Percentiles rank a stretch among this genome's conserved stretches.
Conservation (phyloP, 2,888 invertebrate species). For the Trachelus tabidus region DNA sequence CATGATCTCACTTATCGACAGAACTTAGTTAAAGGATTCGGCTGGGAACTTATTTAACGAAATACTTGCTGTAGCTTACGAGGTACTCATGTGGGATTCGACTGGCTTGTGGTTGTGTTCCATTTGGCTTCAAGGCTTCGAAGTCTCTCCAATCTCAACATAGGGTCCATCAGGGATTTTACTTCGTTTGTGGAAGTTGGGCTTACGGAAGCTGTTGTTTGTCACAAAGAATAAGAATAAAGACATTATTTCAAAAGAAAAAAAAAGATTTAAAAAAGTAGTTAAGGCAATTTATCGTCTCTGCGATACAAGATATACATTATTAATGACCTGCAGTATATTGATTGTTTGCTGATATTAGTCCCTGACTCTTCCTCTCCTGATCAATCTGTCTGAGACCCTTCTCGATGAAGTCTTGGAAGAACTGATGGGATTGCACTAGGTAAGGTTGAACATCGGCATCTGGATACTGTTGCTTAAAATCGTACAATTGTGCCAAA, state of each 20-base stretch:
- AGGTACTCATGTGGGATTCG: slow-evolving; percentile 50
- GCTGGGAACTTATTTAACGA: not conserved
- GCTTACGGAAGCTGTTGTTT: slow-evolving; percentile 34
- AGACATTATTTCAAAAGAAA: not conserved
- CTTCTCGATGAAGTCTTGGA: slow-evolving; percentile 87
- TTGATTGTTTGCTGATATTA: slow-evolving; percentile 50
- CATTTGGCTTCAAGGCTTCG: slow-evolving; percentile 58
- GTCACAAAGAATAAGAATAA: not conserved
- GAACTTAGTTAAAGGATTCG: not conserved
- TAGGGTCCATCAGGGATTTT: slow-evolving; percentile 57
- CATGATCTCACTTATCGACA: not conserved
- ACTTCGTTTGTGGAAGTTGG: slow-evolving; percentile 43
- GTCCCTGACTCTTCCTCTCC: slow-evolving; percentile 58
- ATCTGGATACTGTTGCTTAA: slow-evolving; percentile 81
- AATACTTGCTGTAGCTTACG: not conserved
- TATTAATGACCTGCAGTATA: slow-evolving; percentile 43
- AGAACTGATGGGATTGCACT: slow-evolving; percentile 84
- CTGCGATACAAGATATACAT: not conserved
- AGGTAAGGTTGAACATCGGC: slow-evolving; percentile 85
- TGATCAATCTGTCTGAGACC: slow-evolving; percentile 76
- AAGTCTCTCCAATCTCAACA: slow-evolving; percentile 59
- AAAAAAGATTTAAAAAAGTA: not conserved
- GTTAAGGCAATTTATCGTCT: not conserved
- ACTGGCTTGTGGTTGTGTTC: slow-evolving; percentile 50
- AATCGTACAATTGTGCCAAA: slow-evolving; percentile 82